Base-by-base conservation (phyloP, 2,888 invertebrate genomes). In the Phengaris arion region DNA sequence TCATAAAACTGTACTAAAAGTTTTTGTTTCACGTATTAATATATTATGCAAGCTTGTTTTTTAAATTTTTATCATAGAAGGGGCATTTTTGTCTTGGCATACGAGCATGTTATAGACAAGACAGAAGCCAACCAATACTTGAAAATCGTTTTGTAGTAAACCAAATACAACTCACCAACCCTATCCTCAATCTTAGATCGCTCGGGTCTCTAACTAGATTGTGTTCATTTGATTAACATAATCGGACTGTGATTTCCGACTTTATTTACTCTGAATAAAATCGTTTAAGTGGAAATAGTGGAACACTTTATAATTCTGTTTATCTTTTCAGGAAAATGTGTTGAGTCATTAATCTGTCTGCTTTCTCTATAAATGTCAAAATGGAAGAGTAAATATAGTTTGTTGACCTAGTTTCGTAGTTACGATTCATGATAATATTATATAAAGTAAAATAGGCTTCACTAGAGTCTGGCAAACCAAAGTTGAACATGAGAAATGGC, bases 211-310 rank as follows among this genome's bases (percentile, higher is more conserved):
- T 52, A 75, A 77, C 74, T 77, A 76, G 77, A 78, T 77, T 76
- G 75, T 59, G 70, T 70, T 79, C 77, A 77, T 76, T 79, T 77
- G 77, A 81, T 75, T 79, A 77, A 77, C 77, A 78, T 77, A 76
- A 76, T 77, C 79, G 75, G 76, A 76, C 74, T 77, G 77, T 75
- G 78, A 80, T 79, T 79, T 77, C 75, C 74, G 75, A 77, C 77
- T 79, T 78, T 78, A 80, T 79, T 77, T 78, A 51, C 55, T 70
- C 51, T 75, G 68, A 51, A 57, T 75, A 70, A 75, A 75, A 57
- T 51, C 70, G 54, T 72, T 72, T 52, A 13, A 70, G 70, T 70
- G 70, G 48, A 52, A 51, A 64, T 12, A 64, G 64, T 64, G 35
- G 64, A 22, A 5, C 35, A 64, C 64, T 64, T 64, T 64, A 64